Evolutionary conservation across 2,888 invertebrate species (phyloP).

Genomic region (Himalopsyche anomala): DNA sequence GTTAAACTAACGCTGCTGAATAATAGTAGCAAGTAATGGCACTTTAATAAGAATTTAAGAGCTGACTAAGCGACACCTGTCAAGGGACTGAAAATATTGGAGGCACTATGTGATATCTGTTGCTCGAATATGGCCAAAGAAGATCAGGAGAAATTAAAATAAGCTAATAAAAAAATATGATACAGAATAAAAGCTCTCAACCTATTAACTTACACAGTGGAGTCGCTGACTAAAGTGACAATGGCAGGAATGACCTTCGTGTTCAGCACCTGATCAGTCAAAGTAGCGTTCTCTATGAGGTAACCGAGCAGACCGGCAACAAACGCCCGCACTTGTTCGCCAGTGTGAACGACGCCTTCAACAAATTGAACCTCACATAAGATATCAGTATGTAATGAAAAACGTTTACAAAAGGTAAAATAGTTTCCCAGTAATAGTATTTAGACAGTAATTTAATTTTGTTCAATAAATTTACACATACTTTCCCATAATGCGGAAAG

Average conservation of each 20-base stretch:
- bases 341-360: slow-evolving; percentile 80
- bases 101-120: too few species aligned
- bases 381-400: not conserved
- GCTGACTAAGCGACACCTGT: too few species aligned
- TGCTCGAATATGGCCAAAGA: too few species aligned
- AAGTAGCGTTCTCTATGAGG: slow-evolving; percentile 69
- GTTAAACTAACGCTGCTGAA: too few species aligned
- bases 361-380: not conserved
- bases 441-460: not conserved
- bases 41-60: too few species aligned
- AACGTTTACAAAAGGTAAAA: not conserved
- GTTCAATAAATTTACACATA: slow-evolving; percentile 68
- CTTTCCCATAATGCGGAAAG: slow-evolving; percentile 82
- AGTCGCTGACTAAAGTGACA: slow-evolving; percentile 82
- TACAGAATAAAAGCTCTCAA: too few species aligned
- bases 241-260: slow-evolving; percentile 82
- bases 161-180: slow-evolving; percentile 42
- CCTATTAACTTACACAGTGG: slow-evolving; percentile 77
- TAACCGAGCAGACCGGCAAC: slow-evolving; percentile 79
- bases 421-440: too few species aligned
- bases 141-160: not conserved
- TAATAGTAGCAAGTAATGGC: not conserved
- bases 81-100: too few species aligned
- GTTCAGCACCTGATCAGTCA: slow-evolving; percentile 57
- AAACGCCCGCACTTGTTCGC: slow-evolving; percentile 78